These are phyloP conservation scores for Automeris io DNA, from an alignment of 2,888 invertebrate species.

Conservation along the genomic window DNA sequence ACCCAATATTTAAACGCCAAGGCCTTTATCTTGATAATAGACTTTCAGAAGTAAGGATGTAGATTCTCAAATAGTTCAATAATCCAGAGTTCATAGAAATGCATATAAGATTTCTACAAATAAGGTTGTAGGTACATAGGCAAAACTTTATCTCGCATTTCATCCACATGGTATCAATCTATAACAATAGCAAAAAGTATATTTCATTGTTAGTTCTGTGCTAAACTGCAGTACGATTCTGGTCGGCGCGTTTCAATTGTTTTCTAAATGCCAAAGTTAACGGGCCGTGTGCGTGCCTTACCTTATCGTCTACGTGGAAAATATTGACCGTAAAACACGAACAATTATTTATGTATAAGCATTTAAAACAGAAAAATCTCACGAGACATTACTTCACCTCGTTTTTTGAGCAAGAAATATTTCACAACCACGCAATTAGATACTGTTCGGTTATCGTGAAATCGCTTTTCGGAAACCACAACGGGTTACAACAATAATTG, in stretches of 20 bases:
- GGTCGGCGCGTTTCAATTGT: neutral
- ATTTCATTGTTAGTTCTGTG: slow-evolving; percentile 1
- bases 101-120: too few species aligned
- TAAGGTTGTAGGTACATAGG: too few species aligned
- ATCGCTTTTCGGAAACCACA: slow-evolving; percentile 10
- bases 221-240: slow-evolving; percentile 1
- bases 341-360: slow-evolving; percentile 1
- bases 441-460: slow-evolving; percentile 8
- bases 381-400: slow-evolving; percentile 10
- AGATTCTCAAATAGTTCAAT: too few species aligned
- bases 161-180: neutral
- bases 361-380: slow-evolving; percentile 8
- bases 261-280: slow-evolving; percentile 3
- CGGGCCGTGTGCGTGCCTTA: slow-evolving; percentile 1
- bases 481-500: neutral
- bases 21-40: too few species aligned
- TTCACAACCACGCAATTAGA: slow-evolving; percentile 13
- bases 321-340: slow-evolving; percentile 3
- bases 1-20: too few species aligned
- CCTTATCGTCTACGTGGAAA: neutral
- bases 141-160: neutral
- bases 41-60: too few species aligned
- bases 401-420: slow-evolving; percentile 9
- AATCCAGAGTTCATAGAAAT: too few species aligned
- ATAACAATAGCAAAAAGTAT: slow-evolving; percentile 1